phyloP scores from a whole-genome alignment of 2,113 vertebrate genomes.

The Phrynocephalus versicolor region DNA sequence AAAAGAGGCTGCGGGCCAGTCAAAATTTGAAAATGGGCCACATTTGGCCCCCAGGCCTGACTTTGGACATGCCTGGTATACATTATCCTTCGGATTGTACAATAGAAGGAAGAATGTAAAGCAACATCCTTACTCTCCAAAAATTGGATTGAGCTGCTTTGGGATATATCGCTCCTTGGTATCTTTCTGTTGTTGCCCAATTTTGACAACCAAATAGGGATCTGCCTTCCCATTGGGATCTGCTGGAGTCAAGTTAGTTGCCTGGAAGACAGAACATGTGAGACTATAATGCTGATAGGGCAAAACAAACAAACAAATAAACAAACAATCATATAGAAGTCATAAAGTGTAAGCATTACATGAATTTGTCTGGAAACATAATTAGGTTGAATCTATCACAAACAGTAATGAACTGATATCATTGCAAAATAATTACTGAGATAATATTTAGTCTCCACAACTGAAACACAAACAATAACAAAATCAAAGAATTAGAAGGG shows the following conservation, averaged over 20 bases:
- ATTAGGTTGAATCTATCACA: neutral
- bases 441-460: too few relatives aligned
- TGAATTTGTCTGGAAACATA: neutral
- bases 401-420: neutral
- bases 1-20: too few relatives aligned
- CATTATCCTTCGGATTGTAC: neutral
- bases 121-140: constrained; percentile 85
- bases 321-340: constrained; percentile 6
- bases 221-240: constrained; percentile 93
- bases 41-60: too few relatives aligned
- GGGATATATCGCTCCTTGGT: constrained; percentile 90
- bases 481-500: too few relatives aligned
- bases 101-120: neutral
- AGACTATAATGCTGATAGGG: neutral
- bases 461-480: too few relatives aligned
- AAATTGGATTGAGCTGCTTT: constrained; percentile 92
- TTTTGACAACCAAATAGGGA: constrained; percentile 86
- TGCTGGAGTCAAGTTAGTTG: constrained; percentile 85
- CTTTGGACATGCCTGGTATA: too few relatives aligned
- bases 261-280: constrained; percentile 74
- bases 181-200: constrained; percentile 80
- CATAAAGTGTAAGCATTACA: neutral
- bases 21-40: too few relatives aligned
- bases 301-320: too few relatives aligned
- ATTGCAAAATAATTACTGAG: neutral